Evolutionary conservation across 2,113 vertebrate species (phyloP).

Genomic region (Gnathonemus echidnorhynchus): DNA sequence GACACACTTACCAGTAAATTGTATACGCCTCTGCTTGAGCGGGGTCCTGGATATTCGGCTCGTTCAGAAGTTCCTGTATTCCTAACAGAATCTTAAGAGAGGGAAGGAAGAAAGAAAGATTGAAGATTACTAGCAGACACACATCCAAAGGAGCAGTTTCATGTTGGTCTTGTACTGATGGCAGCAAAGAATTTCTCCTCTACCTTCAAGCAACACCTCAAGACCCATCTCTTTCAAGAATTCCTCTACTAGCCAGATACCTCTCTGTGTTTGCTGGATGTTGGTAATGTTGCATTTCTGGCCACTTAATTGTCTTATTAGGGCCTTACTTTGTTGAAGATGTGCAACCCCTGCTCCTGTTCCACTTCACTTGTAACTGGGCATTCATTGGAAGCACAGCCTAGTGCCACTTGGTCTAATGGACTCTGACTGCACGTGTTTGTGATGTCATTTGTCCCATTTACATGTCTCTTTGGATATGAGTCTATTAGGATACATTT

Average conservation of each 20-base stretch:
- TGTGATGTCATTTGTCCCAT: neutral
- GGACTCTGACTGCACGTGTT: neutral
- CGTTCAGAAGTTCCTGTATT: constrained; percentile 98
- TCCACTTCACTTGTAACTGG: neutral
- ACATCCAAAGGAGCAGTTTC: neutral
- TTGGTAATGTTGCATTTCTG: neutral
- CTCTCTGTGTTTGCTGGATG: neutral
- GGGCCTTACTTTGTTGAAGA: neutral
- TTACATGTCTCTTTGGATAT: neutral
- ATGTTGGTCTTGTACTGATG: neutral
- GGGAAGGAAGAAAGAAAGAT: neutral
- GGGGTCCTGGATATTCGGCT: constrained; percentile 99
- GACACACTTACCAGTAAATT: constrained; percentile 81
- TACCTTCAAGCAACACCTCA: neutral
- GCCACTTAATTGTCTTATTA: neutral
- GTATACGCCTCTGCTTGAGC: constrained; percentile 99
- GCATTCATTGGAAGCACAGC: neutral
- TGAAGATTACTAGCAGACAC: neutral
- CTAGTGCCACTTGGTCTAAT: neutral
- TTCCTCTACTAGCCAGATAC: neutral
- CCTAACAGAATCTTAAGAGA: constrained; percentile 88
- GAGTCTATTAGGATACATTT: neutral
- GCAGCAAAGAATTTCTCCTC: neutral
- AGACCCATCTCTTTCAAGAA: neutral
- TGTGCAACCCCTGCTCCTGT: neutral